A percentile compares a stretch with the other conserved stretches of the same genome.
phyloP scores from a whole-genome alignment of 2,113 vertebrate genomes.

The Lepus timidus region DNA sequence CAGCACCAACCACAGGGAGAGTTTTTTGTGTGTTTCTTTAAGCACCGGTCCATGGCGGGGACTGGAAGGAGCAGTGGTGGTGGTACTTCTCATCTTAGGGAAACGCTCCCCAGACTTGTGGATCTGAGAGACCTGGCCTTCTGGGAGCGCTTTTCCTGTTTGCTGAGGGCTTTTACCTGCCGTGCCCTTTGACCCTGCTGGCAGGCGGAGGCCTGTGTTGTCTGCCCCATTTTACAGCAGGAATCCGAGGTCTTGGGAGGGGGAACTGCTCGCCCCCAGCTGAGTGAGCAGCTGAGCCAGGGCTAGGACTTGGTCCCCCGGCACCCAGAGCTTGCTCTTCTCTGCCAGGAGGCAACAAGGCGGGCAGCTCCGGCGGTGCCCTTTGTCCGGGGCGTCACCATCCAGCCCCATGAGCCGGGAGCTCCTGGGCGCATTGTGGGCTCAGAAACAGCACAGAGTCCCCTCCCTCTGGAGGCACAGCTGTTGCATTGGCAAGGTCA shows the following conservation, averaged over 20 bases:
- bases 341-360: neutral
- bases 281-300: neutral
- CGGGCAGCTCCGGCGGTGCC: neutral
- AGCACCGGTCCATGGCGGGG: neutral
- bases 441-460: neutral
- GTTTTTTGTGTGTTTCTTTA: no score
- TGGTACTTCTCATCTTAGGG: neutral
- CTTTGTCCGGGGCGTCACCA: neutral
- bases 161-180: neutral
- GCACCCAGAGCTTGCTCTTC: neutral
- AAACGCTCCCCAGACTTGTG: neutral
- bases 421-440: neutral
- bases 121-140: neutral
- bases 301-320: neutral
- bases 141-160: neutral
- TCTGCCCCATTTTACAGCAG: neutral
- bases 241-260: neutral
- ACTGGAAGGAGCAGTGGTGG: neutral
- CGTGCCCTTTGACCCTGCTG: neutral
- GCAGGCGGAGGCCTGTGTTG: neutral
- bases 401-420: neutral
- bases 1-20: neutral
- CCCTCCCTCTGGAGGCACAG: slow-evolving; percentile 47
- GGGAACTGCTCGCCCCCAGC: neutral
- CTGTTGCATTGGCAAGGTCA: slow-evolving; percentile 78